Evolutionary conservation across 2,888 invertebrate genomes (phyloP).

Genomic region (Anarsia innoxiella): DNA sequence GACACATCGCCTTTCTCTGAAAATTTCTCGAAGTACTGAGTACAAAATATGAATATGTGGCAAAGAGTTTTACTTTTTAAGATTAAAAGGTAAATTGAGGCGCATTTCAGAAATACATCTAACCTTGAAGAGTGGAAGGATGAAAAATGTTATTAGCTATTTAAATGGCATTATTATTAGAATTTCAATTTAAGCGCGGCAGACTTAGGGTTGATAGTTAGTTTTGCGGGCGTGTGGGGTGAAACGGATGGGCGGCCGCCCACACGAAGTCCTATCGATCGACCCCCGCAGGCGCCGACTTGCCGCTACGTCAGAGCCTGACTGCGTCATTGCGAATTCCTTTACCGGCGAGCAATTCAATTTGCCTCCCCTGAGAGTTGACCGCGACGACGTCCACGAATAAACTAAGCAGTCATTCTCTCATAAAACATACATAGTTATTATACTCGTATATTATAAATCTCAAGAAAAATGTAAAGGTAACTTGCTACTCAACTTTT

Average conservation of each 20-base stretch:
- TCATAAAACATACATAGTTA: no score
- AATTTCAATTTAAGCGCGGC: not conserved
- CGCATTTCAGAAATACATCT: no score
- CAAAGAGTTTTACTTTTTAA: no score
- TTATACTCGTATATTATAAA: no score
- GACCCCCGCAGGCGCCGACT: slow-evolving; percentile 44
- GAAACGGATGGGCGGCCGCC: slow-evolving; percentile 42
- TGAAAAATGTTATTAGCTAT: slow-evolving; percentile 1
- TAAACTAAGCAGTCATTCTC: not conserved
- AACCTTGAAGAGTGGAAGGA: no score
- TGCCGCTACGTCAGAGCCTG: slow-evolving; percentile 45
- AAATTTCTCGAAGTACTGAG: no score
- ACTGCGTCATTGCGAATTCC: slow-evolving; percentile 58
- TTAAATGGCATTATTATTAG: not conserved
- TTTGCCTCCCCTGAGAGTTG: slow-evolving; percentile 29
- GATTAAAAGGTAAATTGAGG: no score
- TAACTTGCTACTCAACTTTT: no score
- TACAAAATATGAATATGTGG: no score
- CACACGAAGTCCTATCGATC: slow-evolving; percentile 59
- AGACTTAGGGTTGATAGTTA: slow-evolving; percentile 34
- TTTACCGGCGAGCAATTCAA: slow-evolving; percentile 29
- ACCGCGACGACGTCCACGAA: not conserved
- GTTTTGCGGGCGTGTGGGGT: slow-evolving; percentile 26
- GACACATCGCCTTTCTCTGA: no score
- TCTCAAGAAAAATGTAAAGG: no score